Percentiles rank a stretch among this genome's conserved stretches.
Evolutionary conservation across 2,797 vertebrate species (phyloP).

Genomic region (Sebastes taczanowskii): DNA sequence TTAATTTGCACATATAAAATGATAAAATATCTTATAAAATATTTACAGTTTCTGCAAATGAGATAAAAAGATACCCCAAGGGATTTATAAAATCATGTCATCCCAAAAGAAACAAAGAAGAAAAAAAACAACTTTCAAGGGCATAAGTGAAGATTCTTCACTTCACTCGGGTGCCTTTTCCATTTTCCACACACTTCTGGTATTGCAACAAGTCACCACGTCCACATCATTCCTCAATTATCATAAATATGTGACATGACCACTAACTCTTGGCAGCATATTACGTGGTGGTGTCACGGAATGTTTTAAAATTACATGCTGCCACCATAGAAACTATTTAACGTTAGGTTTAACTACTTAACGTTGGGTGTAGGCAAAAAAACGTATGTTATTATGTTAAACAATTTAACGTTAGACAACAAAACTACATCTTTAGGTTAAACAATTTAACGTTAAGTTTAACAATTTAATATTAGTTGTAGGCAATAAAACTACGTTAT

Average conservation of each 20-base stretch:
- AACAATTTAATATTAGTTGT: no score
- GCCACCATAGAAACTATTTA: no score
- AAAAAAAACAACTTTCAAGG: background rate
- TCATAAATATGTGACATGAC: background rate
- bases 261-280: no score
- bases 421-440: no score
- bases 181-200: conserved; percentile 1
- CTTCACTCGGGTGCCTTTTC: background rate
- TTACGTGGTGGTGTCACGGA: no score
- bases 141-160: background rate
- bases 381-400: no score
- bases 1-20: conserved; percentile 31
- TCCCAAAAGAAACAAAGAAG: conserved; percentile 5
- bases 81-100: background rate
- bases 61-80: conserved; percentile 8
- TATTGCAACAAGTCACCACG: background rate
- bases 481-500: no score
- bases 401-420: no score
- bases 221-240: background rate
- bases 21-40: conserved; percentile 45
- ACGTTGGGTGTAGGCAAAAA: no score
- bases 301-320: no score
- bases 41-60: conserved; percentile 37
- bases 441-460: no score
- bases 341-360: no score